Conservation (phyloP, 64 coral and sea anemone genomes). For the Pocillopora damicornis region DNA sequence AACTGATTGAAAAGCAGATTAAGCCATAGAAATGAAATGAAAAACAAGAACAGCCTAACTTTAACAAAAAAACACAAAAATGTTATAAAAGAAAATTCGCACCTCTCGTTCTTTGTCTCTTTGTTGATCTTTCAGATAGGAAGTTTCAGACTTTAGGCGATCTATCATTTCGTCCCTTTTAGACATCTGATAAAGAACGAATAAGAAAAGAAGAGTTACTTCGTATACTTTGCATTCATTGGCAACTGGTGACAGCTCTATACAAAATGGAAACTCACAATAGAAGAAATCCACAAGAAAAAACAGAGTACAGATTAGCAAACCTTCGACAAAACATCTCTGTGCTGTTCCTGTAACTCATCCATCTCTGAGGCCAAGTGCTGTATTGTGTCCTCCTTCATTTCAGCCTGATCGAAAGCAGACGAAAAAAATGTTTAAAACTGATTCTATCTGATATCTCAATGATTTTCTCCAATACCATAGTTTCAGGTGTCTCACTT, state of each 20-base stretch:
- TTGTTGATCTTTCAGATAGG: constrained; percentile 74
- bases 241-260: too few species aligned
- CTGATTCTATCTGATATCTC: too few species aligned
- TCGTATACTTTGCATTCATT: too few species aligned
- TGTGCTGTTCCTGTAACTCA: constrained; percentile 78
- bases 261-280: not conserved
- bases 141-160: constrained; percentile 69
- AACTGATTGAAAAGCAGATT: too few species aligned
- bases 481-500: too few species aligned
- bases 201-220: not conserved
- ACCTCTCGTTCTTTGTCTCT: constrained; percentile 82
- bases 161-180: constrained; percentile 90
- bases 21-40: too few species aligned
- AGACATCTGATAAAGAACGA: constrained; percentile 12
- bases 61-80: too few species aligned
- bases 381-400: constrained; percentile 90
- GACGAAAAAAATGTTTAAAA: not conserved
- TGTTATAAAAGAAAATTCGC: not conserved
- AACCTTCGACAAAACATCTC: constrained; percentile 86
- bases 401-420: constrained; percentile 49
- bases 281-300: not conserved
- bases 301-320: not conserved
- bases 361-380: constrained; percentile 92
- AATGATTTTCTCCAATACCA: too few species aligned
- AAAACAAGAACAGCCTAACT: too few species aligned